Percentiles rank a stretch among this genome's conserved stretches.
Conservation (phyloP, 2,113 vertebrate species). For the Myiozetetes cayanensis region DNA sequence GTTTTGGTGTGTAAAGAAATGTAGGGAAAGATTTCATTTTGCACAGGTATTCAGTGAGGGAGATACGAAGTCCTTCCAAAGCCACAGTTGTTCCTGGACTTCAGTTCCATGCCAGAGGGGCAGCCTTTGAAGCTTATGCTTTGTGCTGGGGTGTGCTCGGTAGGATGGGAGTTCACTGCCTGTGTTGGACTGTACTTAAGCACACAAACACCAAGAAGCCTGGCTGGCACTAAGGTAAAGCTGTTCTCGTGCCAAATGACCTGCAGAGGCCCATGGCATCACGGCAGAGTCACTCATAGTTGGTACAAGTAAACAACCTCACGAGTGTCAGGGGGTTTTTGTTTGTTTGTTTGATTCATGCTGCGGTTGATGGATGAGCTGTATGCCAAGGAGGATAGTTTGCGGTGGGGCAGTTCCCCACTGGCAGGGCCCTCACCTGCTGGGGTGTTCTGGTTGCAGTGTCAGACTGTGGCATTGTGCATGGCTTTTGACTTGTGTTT, state of each 20-base stretch:
- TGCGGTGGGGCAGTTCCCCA: not conserved
- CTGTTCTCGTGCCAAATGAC: too few relatives aligned
- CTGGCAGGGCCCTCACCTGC: not conserved
- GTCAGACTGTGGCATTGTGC: not conserved
- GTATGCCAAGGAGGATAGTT: rapidly evolving
- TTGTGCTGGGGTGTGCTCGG: not conserved
- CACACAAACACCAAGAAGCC: not conserved
- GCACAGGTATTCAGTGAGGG: not conserved
- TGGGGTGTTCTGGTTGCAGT: not conserved
- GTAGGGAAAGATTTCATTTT: not conserved
- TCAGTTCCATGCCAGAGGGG: not conserved
- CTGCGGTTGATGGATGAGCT: not conserved
- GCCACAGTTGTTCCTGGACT: not conserved
- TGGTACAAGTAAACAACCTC: not conserved
- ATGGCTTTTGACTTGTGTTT: not conserved
- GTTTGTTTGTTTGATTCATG: not conserved
- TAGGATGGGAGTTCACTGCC: not conserved
- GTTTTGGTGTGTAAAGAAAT: not conserved
- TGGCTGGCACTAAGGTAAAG: not conserved
- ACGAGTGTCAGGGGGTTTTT: not conserved
- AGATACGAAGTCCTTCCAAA: not conserved
- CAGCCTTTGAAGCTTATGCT: not conserved
- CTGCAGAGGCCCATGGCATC: not conserved
- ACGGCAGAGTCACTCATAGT: not conserved
- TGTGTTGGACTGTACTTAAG: not conserved